A percentile compares a stretch with the other conserved stretches of the same genome.
phyloP scores from a whole-genome alignment of 1,140 invertebrate genomes.

The Drosophila busckii region DNA sequence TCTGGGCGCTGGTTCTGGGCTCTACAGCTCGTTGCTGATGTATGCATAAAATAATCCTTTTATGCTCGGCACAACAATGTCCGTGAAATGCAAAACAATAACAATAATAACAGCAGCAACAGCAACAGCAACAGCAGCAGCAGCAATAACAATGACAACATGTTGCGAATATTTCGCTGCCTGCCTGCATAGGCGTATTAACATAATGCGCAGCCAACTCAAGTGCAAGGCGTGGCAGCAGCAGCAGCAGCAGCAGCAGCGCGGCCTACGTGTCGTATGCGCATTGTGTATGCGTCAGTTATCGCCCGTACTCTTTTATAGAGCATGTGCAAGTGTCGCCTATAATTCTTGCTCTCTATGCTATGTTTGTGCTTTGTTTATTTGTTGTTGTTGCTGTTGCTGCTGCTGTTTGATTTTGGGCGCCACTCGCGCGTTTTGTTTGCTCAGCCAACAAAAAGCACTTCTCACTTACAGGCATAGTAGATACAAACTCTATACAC shows the following conservation, averaged over 20 bases:
- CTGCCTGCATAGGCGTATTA: slow-evolving; percentile 55
- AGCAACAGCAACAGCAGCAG: slow-evolving; percentile 37
- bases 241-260: not conserved
- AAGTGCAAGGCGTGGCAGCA: slow-evolving; percentile 28
- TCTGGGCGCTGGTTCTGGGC: slow-evolving; percentile 16
- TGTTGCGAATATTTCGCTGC: slow-evolving; percentile 34
- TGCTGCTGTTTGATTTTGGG: slow-evolving; percentile 45
- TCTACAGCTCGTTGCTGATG: slow-evolving; percentile 52
- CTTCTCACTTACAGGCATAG: slow-evolving; percentile 52
- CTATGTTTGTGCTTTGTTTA: slow-evolving; percentile 26
- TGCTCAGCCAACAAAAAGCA: slow-evolving; percentile 46
- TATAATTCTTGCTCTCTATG: slow-evolving; percentile 36
- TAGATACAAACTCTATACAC: slow-evolving; percentile 30
- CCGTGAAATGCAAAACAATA: slow-evolving; percentile 77
- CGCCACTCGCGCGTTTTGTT: slow-evolving; percentile 41
- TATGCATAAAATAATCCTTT: slow-evolving; percentile 77
- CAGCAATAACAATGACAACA: slow-evolving; percentile 37
- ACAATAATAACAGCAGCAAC: slow-evolving; percentile 59
- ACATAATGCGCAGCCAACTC: slow-evolving; percentile 73
- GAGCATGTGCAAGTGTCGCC: slow-evolving; percentile 45
- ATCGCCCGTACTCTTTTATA: slow-evolving; percentile 7
- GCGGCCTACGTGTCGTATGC: slow-evolving; percentile 60
- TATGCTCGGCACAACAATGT: slow-evolving; percentile 72
- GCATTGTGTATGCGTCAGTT: slow-evolving; percentile 43
- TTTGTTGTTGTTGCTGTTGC: slow-evolving; percentile 3